Percentiles rank a stretch among this genome's conserved stretches.
Evolutionary conservation across 1,140 invertebrate species (phyloP).

Genomic region (Chelonus insularis): DNA sequence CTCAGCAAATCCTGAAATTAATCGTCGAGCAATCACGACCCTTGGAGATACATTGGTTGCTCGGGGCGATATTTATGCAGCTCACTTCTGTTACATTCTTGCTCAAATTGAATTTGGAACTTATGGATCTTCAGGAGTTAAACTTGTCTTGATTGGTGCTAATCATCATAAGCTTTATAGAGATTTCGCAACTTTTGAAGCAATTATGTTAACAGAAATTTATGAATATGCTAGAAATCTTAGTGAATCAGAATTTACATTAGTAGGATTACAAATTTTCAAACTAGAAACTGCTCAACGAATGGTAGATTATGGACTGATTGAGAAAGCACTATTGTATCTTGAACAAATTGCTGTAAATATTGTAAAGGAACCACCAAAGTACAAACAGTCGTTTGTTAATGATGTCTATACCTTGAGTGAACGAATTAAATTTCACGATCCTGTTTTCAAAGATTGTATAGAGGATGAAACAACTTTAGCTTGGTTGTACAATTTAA

Average conservation of each 20-base stretch:
- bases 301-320: constrained; percentile 76
- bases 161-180: constrained; percentile 66
- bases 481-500: constrained; percentile 50
- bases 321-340: constrained; percentile 79
- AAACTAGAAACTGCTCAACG: constrained; percentile 75
- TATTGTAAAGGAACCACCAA: constrained; percentile 64
- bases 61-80: constrained; percentile 79
- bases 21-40: constrained; percentile 80
- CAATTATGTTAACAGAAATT: constrained; percentile 91
- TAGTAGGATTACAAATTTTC: constrained; percentile 71
- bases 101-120: constrained; percentile 77
- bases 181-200: constrained; percentile 79
- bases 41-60: constrained; percentile 72
- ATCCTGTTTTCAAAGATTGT: constrained; percentile 66
- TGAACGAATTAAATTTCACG: constrained; percentile 77
- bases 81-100: constrained; percentile 93
- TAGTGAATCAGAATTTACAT: constrained; percentile 72
- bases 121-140: constrained; percentile 66
- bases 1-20: constrained; percentile 76
- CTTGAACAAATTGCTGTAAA: constrained; percentile 76
- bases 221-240: constrained; percentile 91
- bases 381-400: constrained; percentile 65
- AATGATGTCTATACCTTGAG: constrained; percentile 69
- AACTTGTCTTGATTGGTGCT: constrained; percentile 80
- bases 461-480: constrained; percentile 53